Evolutionary conservation across 2,797 vertebrate species (phyloP).

Genomic region (Oceanodroma leucorhoa): DNA sequence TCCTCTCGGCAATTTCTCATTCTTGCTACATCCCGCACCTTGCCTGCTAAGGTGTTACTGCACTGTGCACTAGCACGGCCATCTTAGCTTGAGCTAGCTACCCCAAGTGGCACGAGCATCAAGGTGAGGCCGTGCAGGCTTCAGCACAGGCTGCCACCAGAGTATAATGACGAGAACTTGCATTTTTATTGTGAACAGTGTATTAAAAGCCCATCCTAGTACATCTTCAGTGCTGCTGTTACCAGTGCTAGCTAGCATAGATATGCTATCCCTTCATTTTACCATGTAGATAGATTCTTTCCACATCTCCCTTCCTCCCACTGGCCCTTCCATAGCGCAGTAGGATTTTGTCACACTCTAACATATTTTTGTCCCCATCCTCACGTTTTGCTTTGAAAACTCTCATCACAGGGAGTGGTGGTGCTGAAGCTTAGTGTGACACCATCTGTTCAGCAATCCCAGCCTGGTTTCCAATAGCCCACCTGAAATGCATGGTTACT

Average conservation of each 20-base stretch:
- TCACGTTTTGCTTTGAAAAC: constrained; percentile 12
- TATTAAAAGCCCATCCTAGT: background rate
- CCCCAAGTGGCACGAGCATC: background rate
- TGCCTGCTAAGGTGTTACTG: background rate
- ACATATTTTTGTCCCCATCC: constrained; percentile 20
- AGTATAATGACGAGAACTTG: background rate
- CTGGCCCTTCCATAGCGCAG: background rate
- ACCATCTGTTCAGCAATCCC: constrained; percentile 36
- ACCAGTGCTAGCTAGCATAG: background rate
- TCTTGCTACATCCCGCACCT: background rate
- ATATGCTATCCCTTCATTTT: background rate
- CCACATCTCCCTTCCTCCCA: constrained; percentile 2
- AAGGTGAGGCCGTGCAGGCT: background rate
- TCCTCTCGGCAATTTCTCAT: background rate
- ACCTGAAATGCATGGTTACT: constrained; percentile 20
- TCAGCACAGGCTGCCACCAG: background rate
- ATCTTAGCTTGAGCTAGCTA: background rate
- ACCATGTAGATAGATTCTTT: constrained; percentile 8
- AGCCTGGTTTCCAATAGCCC: background rate
- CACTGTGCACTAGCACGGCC: background rate
- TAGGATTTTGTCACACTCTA: constrained; percentile 19
- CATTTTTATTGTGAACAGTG: background rate
- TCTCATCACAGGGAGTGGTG: background rate
- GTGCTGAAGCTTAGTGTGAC: background rate
- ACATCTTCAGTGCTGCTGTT: background rate